phyloP scores from a whole-genome alignment of 2,113 vertebrate species.

The Plotosus lineatus region DNA sequence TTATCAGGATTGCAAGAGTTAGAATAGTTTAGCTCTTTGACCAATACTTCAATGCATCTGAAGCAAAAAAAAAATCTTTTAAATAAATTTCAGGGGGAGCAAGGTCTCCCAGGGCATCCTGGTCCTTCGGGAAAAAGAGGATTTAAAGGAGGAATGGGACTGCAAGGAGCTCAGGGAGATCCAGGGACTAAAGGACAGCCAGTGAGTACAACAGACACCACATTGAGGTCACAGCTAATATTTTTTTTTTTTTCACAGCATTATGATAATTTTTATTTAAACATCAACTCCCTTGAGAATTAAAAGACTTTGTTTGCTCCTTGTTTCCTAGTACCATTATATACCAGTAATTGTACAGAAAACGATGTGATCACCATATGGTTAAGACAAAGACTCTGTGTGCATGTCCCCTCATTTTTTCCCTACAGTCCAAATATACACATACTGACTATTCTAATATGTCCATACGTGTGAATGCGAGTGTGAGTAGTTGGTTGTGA shows the following conservation, averaged over 20 bases:
- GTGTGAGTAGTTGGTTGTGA: no score
- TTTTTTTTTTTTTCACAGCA: not conserved
- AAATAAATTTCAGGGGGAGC: conserved; percentile 80
- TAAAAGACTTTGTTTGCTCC: not conserved
- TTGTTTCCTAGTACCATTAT: no score
- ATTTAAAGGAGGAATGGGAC: conserved; percentile 82
- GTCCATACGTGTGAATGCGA: no score
- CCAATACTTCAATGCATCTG: not conserved
- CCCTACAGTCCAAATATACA: no score
- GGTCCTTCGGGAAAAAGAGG: conserved; percentile 89
- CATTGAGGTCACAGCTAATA: not conserved
- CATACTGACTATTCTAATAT: no score
- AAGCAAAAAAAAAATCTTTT: not conserved
- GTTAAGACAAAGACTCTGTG: no score
- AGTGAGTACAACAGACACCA: conserved; percentile 73
- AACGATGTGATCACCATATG: no score
- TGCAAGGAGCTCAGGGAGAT: conserved; percentile 83
- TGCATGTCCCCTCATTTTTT: no score
- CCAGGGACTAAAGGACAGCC: conserved; percentile 86
- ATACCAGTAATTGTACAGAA: no score
- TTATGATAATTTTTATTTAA: not conserved
- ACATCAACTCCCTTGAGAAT: conserved; percentile 44
- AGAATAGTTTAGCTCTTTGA: not conserved
- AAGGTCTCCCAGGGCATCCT: conserved; percentile 84
- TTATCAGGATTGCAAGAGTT: not conserved